Percentiles rank a stretch among this genome's conserved stretches.
Conservation (phyloP, 1,140 invertebrate species). For the Macrostomum lignano region DNA sequence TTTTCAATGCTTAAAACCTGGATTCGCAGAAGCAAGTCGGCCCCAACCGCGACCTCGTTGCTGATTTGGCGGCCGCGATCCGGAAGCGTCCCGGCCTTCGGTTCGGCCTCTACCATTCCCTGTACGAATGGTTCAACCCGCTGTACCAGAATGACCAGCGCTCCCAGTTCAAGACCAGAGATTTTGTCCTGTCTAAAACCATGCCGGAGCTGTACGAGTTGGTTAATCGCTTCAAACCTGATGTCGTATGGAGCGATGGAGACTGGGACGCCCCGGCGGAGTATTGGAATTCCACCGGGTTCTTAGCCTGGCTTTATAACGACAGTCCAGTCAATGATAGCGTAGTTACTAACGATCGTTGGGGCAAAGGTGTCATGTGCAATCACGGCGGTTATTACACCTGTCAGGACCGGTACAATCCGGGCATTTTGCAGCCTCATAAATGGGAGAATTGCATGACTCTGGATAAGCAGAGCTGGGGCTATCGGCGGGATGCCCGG, state of each 20-base stretch:
- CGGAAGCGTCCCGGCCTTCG: slow-evolving; percentile 35
- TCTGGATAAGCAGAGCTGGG: slow-evolving; percentile 48
- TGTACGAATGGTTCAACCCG: slow-evolving; percentile 69
- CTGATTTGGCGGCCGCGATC: slow-evolving; percentile 37
- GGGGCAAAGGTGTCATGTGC: slow-evolving; percentile 46
- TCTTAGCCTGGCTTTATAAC: slow-evolving; percentile 69
- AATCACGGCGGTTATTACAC: slow-evolving; percentile 61
- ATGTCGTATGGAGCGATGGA: slow-evolving; percentile 73
- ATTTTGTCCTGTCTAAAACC: slow-evolving; percentile 29
- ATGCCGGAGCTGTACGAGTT: slow-evolving; percentile 33
- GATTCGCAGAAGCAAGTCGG: no score
- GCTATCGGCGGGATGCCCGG: slow-evolving; percentile 33
- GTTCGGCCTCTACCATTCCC: slow-evolving; percentile 60
- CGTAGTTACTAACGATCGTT: slow-evolving; percentile 59
- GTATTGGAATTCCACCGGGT: slow-evolving; percentile 39
- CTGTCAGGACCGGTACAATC: slow-evolving; percentile 50
- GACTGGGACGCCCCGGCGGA: slow-evolving; percentile 27
- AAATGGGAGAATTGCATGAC: slow-evolving; percentile 39
- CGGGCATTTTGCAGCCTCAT: slow-evolving; percentile 26
- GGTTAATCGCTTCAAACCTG: slow-evolving; percentile 47
- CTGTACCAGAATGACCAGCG: slow-evolving; percentile 43
- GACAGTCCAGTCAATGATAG: slow-evolving; percentile 58
- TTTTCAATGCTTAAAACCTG: no score
- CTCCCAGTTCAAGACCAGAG: slow-evolving; percentile 34
- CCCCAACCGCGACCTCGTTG: slow-evolving; percentile 17